These are phyloP conservation scores for Callimorpha dominula DNA, from an alignment of 2,888 invertebrate genomes.

Conservation along the genomic window DNA sequence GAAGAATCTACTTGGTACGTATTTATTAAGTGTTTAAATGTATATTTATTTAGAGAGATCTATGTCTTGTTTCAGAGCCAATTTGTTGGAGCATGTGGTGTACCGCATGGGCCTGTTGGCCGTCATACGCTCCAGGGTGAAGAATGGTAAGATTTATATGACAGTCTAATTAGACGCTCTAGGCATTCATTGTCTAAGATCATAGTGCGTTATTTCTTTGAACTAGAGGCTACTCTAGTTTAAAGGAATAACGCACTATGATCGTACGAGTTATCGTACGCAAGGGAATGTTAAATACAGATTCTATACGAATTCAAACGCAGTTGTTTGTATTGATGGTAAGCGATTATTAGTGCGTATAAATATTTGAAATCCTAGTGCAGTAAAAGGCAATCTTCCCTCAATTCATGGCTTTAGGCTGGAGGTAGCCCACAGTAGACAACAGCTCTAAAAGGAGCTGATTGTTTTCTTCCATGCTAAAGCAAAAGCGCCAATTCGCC, in stretches of 20 bases:
- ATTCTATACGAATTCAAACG: neutral
- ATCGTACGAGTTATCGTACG: too few relatives aligned
- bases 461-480: too few relatives aligned
- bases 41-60: conserved; percentile 1
- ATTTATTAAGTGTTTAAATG: neutral
- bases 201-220: conserved; percentile 1
- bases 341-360: too few relatives aligned
- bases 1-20: neutral
- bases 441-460: too few relatives aligned
- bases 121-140: conserved; percentile 93
- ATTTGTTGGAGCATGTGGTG: conserved; percentile 95
- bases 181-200: neutral
- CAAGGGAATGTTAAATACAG: neutral
- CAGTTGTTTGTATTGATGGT: neutral
- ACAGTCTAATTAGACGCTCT: neutral
- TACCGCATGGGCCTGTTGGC: conserved; percentile 98
- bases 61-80: conserved; percentile 89
- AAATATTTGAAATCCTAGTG: too few relatives aligned
- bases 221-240: too few relatives aligned
- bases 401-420: too few relatives aligned
- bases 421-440: too few relatives aligned
- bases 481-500: too few relatives aligned
- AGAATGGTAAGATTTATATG: conserved; percentile 88
- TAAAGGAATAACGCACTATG: too few relatives aligned
- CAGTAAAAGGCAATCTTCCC: too few relatives aligned